Base-by-base conservation (phyloP, 92 coral and sea anemone genomes). In the Micromussa lordhowensis region DNA sequence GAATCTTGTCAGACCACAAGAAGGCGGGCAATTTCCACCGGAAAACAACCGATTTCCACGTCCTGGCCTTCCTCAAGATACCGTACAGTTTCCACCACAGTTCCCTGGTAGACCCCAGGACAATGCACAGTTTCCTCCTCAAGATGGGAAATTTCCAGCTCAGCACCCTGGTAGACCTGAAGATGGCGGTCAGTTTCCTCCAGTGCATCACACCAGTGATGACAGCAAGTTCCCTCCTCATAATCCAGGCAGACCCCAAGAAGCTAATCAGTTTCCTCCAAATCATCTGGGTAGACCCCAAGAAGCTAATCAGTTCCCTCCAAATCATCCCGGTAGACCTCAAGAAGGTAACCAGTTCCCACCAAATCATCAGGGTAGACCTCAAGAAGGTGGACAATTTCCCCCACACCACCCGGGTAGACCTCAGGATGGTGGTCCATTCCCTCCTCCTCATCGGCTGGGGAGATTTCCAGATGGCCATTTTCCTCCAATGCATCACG, bases 361-460 rank as follows among this genome's bases (percentile, higher is more conserved):
- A 32, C 86, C 85, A 40, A 90, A 83, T 72, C 92, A 80, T 54
- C 89, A 68, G 29, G 79, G 73, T 12, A 54, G 83, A 74, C 84
- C 85, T 24, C 78, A 54, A 10, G 85, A 79, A 66, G 29, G 68
- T 58, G 82, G 85, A 81, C 86, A 44, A 22, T 78, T 74, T 30
- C 66, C 89, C 78, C 70, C 89, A 86, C 89, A 86, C 34, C 82
- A 78, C 29, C 66, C 89, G 11, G 84, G 78, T 13, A 86, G 87
- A 75, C 94, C 88, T 40, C 92, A 88, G 77, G 89, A 90, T 80
- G 90, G 88, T 5, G 66, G 83, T 8, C 83, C 68, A 24, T 86
- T 86, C 53, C 89, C 87, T 17, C 89, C 87, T 17, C 95, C 89
- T 59, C 94, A 86, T 17, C 93, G 86, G n/a, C 93, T 88, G 63